Conservation (phyloP, 1,140 invertebrate genomes). For the Monomorium pharaonis region DNA sequence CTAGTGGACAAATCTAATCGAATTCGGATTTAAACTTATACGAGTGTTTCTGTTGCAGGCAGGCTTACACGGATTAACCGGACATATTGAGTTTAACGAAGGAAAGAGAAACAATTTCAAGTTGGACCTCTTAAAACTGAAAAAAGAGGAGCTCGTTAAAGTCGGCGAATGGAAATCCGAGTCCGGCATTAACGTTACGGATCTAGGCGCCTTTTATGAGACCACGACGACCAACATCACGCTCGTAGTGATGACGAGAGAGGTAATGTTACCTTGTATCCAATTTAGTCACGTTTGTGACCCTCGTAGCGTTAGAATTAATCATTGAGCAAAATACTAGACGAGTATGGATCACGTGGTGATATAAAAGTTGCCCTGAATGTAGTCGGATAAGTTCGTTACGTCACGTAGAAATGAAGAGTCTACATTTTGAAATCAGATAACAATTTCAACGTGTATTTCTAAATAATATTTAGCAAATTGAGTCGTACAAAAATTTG, state of each 20-base stretch:
- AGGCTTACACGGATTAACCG: conserved; percentile 93
- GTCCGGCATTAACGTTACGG: conserved; percentile 92
- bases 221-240: conserved; percentile 94
- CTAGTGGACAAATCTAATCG: background rate
- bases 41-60: conserved; percentile 86
- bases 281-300: conserved; percentile 39
- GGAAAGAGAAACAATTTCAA: conserved; percentile 93
- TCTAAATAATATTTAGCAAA: background rate
- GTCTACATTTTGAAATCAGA: conserved; percentile 3
- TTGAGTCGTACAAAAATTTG: background rate
- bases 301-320: conserved; percentile 24
- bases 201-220: conserved; percentile 94
- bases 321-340: conserved; percentile 17
- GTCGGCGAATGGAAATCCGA: conserved; percentile 93
- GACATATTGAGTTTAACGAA: conserved; percentile 94
- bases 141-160: conserved; percentile 90
- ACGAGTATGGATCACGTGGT: background rate
- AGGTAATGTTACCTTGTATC: conserved; percentile 86
- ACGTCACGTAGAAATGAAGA: background rate
- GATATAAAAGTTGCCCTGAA: conserved; percentile 27
- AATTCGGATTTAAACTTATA: conserved; percentile 42
- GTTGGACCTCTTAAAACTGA: conserved; percentile 93
- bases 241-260: conserved; percentile 94
- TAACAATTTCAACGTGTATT: background rate
- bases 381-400: conserved; percentile 17